Conservation (phyloP, 2,113 vertebrate species). For the Syngnathoides biaculeatus region DNA sequence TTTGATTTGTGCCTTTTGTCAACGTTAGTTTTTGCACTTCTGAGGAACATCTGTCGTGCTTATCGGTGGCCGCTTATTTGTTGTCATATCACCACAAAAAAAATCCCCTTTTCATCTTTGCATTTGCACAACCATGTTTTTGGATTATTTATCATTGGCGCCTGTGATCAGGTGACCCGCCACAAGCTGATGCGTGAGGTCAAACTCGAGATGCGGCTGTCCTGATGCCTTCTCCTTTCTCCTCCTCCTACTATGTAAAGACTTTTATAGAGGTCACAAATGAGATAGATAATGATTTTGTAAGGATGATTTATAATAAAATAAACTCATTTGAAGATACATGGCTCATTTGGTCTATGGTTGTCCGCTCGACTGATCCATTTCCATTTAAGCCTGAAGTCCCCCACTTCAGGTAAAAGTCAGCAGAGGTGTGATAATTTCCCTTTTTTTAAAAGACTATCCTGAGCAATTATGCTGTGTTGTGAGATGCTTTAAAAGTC, state of each 20-base stretch:
- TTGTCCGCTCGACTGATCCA: background rate
- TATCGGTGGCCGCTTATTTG: conserved; percentile 40
- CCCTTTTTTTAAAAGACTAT: no score
- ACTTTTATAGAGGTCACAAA: conserved; percentile 77
- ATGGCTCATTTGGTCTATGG: conserved; percentile 3
- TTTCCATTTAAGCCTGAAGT: no score
- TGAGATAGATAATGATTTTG: conserved; percentile 77
- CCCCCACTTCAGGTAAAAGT: no score
- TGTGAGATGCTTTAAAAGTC: no score
- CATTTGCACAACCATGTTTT: conserved; percentile 56
- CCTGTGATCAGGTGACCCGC: conserved; percentile 27
- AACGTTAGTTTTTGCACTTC: conserved; percentile 42
- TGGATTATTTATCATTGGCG: conserved; percentile 63
- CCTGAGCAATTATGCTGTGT: no score
- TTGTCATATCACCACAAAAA: conserved; percentile 8
- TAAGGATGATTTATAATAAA: conserved; percentile 77
- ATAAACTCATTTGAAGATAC: conserved; percentile 73
- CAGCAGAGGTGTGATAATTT: no score
- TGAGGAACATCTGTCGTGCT: conserved; percentile 35
- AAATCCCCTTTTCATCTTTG: conserved; percentile 9
- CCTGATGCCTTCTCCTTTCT: conserved; percentile 63
- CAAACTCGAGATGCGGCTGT: conserved; percentile 42
- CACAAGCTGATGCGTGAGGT: conserved; percentile 16
- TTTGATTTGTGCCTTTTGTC: conserved; percentile 67
- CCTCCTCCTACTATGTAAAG: conserved; percentile 68